phyloP scores from a whole-genome alignment of 2,113 vertebrate species.

The rabbit (Oryctolagus cuniculus) region mOryCun1.1 NC_091434.1:50570001-50570500 shows the following conservation, averaged over 20 bases:
- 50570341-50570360: constrained; percentile 47
- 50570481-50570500: background rate
- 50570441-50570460: background rate
- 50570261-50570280: background rate
- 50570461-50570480: background rate
- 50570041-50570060: background rate
- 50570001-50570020: constrained; percentile 20
- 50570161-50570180: background rate
- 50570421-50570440: constrained; percentile 1
- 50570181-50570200: background rate
- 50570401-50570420: background rate
- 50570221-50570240: background rate
- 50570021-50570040: constrained; percentile 36
- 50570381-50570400: background rate
- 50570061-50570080: background rate
- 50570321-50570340: background rate
- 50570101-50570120: constrained; percentile 19
- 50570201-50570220: background rate
- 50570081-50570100: constrained; percentile 34
- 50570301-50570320: background rate
- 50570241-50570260: background rate
- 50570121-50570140: background rate
- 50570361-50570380: background rate
- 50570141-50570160: background rate
- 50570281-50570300: background rate